Evolutionary conservation across 2,113 vertebrate genomes (phyloP).

Genomic region (Chascanopsetta lugubris): DNA sequence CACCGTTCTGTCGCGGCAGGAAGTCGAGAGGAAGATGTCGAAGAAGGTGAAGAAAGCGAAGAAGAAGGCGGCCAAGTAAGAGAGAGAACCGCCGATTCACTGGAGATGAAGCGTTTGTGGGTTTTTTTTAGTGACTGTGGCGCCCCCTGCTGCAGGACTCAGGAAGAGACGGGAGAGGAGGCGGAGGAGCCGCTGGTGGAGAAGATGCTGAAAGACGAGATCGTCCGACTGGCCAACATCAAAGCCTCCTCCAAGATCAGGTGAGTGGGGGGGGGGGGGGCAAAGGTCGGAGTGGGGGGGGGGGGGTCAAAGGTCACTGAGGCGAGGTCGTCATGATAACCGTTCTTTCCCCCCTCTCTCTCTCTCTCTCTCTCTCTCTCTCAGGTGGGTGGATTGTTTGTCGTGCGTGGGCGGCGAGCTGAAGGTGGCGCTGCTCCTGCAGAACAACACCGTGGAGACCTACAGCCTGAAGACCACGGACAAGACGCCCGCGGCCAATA

Average conservation of each 20-base stretch:
- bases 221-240: conserved; percentile 85
- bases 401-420: conserved; percentile 86
- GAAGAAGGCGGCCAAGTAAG: conserved; percentile 84
- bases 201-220: conserved; percentile 83
- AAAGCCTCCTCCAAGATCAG: conserved; percentile 94
- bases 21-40: conserved; percentile 86
- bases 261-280: conserved; percentile 81
- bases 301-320: too few relatives aligned
- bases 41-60: conserved; percentile 91
- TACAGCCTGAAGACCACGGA: conserved; percentile 80
- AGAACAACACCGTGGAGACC: conserved; percentile 91
- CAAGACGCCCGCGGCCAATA: conserved; percentile 73
- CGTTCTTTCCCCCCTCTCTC: not conserved
- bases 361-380: not conserved
- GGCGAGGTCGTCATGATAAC: too few relatives aligned
- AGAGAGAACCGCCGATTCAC: too few relatives aligned
- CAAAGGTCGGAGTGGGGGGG: too few relatives aligned
- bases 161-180: conserved; percentile 64
- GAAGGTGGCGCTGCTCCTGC: conserved; percentile 89
- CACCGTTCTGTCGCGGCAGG: conserved; percentile 85
- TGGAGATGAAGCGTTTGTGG: not conserved
- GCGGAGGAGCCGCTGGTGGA: conserved; percentile 65
- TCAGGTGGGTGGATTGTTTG: conserved; percentile 89
- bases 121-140: not conserved
- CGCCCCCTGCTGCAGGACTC: conserved; percentile 73